Evolutionary conservation across 1,140 invertebrate genomes (phyloP), one percentile per base, ranked within the genome.

Genomic region (Brachionus koreanus): DNA sequence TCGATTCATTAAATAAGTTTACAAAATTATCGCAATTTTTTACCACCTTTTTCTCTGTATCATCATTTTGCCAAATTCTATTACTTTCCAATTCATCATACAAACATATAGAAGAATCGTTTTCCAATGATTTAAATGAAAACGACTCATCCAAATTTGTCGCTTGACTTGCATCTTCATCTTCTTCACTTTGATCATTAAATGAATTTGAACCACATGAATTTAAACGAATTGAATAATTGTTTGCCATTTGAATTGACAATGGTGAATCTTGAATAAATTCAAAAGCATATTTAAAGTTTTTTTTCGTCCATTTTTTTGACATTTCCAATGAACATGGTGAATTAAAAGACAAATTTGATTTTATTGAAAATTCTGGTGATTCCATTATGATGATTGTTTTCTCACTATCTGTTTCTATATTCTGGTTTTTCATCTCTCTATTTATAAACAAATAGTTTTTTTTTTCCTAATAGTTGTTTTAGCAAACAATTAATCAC

Each of bases 131-230:
- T 35, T 37, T 69, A 16, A 69, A 69, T 2, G 65, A 37, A 37
- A 69, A 69, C 12, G 65, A 69, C 37, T 69, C 65, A 37, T 69
- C 65, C 33, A 69, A 69, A 37, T 69, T 35, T 16, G 65, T 69
- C 13, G 65, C 65, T 69, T 69, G 65, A 69, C 65, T 69, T 39
- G 35, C n/a, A 5, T 69, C 65, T 29, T 69, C 65, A 69, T 69
- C 65, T 37, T 69, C 65, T n/a, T n/a, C n/a, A 2, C 29, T 37
- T 16, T 69, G 65, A 4, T 69, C 65, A 7, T n/a, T n/a, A n/a
- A 33, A 69, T 29, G 29, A 65, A 29, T 12, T 33, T 0, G 33
- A 69, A 12, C 35, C 65, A 7, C 29, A 37, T 0, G 65, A 69
- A 19, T 37, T 37, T 19, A 6, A 13, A 16, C 37, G n/a, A 1